Evolutionary conservation across 1,140 invertebrate genomes (phyloP).

Genomic region (Vollenhovia emeryi): DNA sequence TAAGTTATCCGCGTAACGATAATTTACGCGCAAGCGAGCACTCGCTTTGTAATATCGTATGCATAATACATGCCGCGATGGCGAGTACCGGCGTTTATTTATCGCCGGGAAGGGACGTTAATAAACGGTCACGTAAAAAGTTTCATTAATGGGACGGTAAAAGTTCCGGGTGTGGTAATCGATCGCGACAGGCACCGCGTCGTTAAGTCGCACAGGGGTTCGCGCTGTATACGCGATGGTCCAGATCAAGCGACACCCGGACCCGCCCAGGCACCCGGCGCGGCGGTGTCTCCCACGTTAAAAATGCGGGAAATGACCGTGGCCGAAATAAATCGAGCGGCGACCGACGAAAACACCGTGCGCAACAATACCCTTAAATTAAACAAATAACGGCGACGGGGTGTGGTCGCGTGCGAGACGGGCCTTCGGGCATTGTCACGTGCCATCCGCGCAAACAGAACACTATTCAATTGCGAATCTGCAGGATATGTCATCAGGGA

Average conservation of each 20-base stretch:
- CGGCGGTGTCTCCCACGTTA: conserved; percentile 59
- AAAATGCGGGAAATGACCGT: conserved; percentile 64
- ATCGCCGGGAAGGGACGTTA: background rate
- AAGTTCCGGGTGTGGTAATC: background rate
- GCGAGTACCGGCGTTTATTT: conserved; percentile 23
- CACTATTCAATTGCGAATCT: conserved; percentile 67
- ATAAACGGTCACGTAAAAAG: conserved; percentile 45
- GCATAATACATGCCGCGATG: conserved; percentile 47
- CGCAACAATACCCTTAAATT: conserved; percentile 80
- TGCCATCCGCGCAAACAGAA: conserved; percentile 72
- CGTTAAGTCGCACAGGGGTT: background rate
- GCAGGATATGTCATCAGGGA: conserved; percentile 68
- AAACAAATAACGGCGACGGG: conserved; percentile 77
- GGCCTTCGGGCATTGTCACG: conserved; percentile 67
- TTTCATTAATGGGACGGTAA: conserved; percentile 35
- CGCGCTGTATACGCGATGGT: background rate
- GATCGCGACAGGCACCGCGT: background rate
- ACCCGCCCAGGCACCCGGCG: background rate
- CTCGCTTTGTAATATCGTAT: conserved; percentile 43
- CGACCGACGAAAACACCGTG: conserved; percentile 43
- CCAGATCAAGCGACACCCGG: background rate
- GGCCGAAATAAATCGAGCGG: conserved; percentile 61
- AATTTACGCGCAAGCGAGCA: conserved; percentile 33
- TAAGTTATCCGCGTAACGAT: conserved; percentile 39
- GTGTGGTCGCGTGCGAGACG: conserved; percentile 66